Evolutionary conservation across 2,888 invertebrate species (phyloP).

Genomic region (Apomyelois bistriatella): DNA sequence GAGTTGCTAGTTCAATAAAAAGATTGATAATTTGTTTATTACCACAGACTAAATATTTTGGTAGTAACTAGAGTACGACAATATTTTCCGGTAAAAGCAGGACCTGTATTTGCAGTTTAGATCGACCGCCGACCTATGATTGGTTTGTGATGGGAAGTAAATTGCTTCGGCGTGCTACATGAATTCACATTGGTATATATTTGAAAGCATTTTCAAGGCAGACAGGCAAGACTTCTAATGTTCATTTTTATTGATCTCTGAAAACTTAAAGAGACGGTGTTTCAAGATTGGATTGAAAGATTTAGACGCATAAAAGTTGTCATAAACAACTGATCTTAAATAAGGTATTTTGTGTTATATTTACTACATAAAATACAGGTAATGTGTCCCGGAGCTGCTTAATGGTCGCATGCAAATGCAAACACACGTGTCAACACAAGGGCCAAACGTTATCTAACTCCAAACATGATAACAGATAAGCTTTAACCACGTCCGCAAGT

Average conservation of each 20-base stretch:
- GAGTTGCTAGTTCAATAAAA: no score
- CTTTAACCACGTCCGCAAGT: conserved; percentile 41
- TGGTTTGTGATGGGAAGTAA: conserved; percentile 71
- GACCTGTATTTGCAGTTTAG: conserved; percentile 20
- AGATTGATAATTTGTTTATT: no score
- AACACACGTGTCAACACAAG: conserved; percentile 37
- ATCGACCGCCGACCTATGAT: conserved; percentile 42
- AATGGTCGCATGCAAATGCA: conserved; percentile 29
- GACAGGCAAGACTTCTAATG: neutral
- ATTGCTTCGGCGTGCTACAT: conserved; percentile 50
- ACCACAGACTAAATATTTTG: neutral
- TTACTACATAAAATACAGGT: neutral
- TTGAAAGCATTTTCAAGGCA: conserved; percentile 7
- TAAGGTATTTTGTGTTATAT: no score
- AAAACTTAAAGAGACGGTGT: neutral
- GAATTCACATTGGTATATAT: conserved; percentile 21
- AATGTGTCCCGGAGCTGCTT: conserved; percentile 29
- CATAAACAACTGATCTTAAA: no score
- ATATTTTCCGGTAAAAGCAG: conserved; percentile 19
- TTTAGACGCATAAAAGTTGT: no score
- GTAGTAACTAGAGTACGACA: neutral
- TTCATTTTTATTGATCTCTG: neutral
- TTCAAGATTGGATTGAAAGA: no score
- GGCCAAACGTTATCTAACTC: conserved; percentile 53
- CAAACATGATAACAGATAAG: conserved; percentile 65